phyloP scores from a whole-genome alignment of 92 coral and sea anemone species.

The Phenganax marumi region DNA sequence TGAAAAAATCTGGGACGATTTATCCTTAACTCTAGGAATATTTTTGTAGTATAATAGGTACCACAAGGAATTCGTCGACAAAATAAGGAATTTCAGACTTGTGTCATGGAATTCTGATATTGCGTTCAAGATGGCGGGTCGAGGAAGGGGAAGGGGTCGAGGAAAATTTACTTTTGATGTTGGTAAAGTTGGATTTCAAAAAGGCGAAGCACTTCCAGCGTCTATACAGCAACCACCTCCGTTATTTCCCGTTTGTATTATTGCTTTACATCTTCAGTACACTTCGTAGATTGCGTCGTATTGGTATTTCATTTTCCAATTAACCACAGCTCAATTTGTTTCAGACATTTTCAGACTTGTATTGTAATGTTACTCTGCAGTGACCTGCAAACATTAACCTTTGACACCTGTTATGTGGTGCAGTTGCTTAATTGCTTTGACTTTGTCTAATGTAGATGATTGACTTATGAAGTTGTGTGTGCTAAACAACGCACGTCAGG shows the following conservation, averaged over 20 bases:
- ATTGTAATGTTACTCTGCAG: too few species aligned
- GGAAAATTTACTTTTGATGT: constrained; percentile 90
- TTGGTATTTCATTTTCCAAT: too few species aligned
- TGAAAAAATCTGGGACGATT: not conserved
- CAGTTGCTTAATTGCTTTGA: too few species aligned
- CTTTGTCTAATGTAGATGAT: too few species aligned
- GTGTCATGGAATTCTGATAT: not conserved
- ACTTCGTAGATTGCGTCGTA: not conserved
- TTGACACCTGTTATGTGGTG: too few species aligned
- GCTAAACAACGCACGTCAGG: too few species aligned
- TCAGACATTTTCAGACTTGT: too few species aligned
- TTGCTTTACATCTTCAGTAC: not conserved
- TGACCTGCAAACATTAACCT: too few species aligned
- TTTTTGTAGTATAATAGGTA: not conserved
- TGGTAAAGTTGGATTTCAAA: constrained; percentile 73
- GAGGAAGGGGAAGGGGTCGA: constrained; percentile 86
- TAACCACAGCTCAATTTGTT: too few species aligned
- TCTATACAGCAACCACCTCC: constrained; percentile 93
- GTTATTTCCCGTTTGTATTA: constrained; percentile 72
- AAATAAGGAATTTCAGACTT: not conserved
- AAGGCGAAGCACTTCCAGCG: constrained; percentile 92
- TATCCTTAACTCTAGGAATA: not conserved
- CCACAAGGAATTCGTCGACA: not conserved
- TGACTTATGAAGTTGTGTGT: too few species aligned
- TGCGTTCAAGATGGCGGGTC: constrained; percentile 91